Evolutionary conservation across 2,888 invertebrate genomes (phyloP), one percentile per base, ranked within the genome.

Genomic region (Herminia tarsipennalis): DNA sequence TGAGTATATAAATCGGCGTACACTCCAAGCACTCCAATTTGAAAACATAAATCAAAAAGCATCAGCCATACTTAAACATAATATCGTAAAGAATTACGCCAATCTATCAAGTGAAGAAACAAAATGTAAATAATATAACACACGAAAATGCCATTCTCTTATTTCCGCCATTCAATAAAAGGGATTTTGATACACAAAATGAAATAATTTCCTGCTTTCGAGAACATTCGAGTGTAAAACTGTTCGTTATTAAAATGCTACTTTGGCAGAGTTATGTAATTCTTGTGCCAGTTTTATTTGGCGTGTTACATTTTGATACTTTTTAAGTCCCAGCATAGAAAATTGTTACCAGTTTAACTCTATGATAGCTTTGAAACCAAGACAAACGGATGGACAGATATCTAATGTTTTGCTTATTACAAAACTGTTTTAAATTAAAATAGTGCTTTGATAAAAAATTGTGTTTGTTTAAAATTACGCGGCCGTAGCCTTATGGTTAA

Each of bases 211-310:
- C 76, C 71, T 73, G 65, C 61, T 72, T 71, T 66, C 58, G 47
- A 53, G 57, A 56, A 76, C 75, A 68, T 48, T 70, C 64, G 63
- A 76, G 76, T 76, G 73, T 76, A 63, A 81, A 81, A 76, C 73
- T 64, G 71, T 63, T 73, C 63, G 61, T 78, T 81, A 80, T 80
- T 79, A 78, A 78, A 81, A 73, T 69, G 70, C 66, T 69, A 55
- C 66, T 71, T 63, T 42, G 47, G 62, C 57, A 63, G 53, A 44
- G 66, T 60, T 57, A 51, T 58, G 67, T 70, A 27, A 30, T 30
- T 27, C 6, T 0, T 10, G n/a, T 2, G 8, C 9, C 21, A 10
- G 8, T 37, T 22, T 30, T 38, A 30, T 39, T 24, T 24, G 5
- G 2, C 10, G 22, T 20, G n/a, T 13, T 33, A 8, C 1, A 22